Evolutionary conservation across 2,113 vertebrate species (phyloP).

Genomic region (Crocuta crocuta): DNA sequence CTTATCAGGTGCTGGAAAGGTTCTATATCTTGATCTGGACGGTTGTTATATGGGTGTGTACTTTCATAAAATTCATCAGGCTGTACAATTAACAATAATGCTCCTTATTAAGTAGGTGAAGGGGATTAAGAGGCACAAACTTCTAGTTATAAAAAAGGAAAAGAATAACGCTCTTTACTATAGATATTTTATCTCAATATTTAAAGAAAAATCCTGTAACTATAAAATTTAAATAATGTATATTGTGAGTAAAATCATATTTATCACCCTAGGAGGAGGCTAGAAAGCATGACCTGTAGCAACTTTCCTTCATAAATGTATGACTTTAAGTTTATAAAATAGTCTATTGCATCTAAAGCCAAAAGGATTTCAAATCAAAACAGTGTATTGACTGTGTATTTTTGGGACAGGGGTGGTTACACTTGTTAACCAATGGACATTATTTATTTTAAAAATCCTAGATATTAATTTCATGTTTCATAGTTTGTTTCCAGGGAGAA

Average conservation of each 20-base stretch:
- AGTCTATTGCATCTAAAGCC: neutral
- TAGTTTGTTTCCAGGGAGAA: constrained; percentile 65
- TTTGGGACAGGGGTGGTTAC: neutral
- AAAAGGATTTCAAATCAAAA: constrained; percentile 43
- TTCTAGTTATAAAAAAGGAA: neutral
- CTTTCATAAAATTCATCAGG: constrained; percentile 39
- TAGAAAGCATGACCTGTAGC: neutral
- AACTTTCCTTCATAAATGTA: neutral
- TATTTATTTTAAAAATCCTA: constrained; percentile 55
- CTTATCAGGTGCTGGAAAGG: neutral
- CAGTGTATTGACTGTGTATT: neutral
- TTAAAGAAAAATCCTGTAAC: neutral
- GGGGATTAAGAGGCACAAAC: neutral
- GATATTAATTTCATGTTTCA: constrained; percentile 64
- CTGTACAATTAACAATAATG: constrained; percentile 44
- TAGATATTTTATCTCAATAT: neutral
- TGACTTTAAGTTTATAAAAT: neutral
- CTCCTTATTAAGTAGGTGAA: neutral
- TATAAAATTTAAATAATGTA: constrained; percentile 36
- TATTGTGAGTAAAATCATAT: neutral
- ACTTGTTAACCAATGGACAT: constrained; percentile 7
- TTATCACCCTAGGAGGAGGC: constrained; percentile 7
- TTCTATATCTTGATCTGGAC: neutral
- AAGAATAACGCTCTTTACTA: neutral
- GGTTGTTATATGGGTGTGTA: neutral